Conservation (phyloP, 2,888 invertebrate species). For the Orthonychiurus folsomi region DNA sequence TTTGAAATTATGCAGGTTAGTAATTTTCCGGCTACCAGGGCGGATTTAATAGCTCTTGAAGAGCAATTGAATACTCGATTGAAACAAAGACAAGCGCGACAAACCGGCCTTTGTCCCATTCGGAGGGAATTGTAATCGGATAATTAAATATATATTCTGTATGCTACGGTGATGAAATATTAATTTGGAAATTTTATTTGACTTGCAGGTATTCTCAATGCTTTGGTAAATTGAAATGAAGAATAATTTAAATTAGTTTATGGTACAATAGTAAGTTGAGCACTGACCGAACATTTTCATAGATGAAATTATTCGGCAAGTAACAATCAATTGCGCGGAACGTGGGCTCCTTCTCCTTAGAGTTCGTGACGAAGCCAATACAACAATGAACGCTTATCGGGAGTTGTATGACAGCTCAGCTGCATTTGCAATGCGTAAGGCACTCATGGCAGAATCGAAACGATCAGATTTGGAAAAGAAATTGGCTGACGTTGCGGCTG, state of each 20-base stretch:
- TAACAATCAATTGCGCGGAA: slow-evolving; percentile 94
- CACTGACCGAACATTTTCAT: background rate
- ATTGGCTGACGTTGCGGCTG: slow-evolving; percentile 59
- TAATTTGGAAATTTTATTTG: slow-evolving; percentile 1
- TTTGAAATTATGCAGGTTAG: slow-evolving; percentile 59
- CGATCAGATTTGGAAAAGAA: slow-evolving; percentile 50
- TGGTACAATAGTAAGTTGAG: background rate
- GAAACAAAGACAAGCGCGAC: slow-evolving; percentile 84
- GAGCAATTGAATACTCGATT: slow-evolving; percentile 86
- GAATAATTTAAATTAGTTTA: too few relatives aligned
- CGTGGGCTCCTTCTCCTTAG: slow-evolving; percentile 83
- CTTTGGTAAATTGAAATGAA: slow-evolving; percentile 9
- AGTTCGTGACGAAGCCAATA: slow-evolving; percentile 88
- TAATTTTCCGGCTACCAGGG: slow-evolving; percentile 87
- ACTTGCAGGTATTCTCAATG: slow-evolving; percentile 14
- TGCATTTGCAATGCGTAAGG: slow-evolving; percentile 95
- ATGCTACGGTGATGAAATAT: slow-evolving; percentile 67
- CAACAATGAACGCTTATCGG: slow-evolving; percentile 95
- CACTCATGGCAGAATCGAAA: slow-evolving; percentile 57
- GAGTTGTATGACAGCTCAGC: slow-evolving; percentile 94
- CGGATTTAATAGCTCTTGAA: slow-evolving; percentile 92
- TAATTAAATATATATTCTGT: too few relatives aligned
- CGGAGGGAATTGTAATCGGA: slow-evolving; percentile 76
- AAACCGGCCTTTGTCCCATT: slow-evolving; percentile 92
- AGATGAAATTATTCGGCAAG: slow-evolving; percentile 84